Base-by-base conservation (phyloP, 2,113 vertebrate species). In the Proterorhinus semilunaris region DNA sequence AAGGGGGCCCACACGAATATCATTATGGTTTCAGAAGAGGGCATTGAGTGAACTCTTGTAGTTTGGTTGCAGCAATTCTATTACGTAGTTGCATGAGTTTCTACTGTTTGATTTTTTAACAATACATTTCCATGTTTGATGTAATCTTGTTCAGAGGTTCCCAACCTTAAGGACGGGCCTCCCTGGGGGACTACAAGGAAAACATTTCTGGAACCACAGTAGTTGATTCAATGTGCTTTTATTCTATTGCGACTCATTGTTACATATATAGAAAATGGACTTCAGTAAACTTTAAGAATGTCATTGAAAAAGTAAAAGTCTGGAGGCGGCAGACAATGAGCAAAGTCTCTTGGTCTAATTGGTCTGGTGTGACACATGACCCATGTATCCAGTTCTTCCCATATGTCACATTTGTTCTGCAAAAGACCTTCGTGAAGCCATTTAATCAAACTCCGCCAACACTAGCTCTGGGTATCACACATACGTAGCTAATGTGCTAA, bases 401-500 rank as follows among this genome's bases (percentile, higher is more conserved):
- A 42, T 58, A 58, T 58, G 55, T 58, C 55, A 58, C 15, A 42
- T 10, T 59, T n/a, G 66, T 53, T 59, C 43, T 10, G 55, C 42
- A 27, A 58, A 58, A 58, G 21, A 58, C 2, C 8, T 46, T 51
- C 68, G 43, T 69, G 42, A 50, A 42, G 45, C 45, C 74, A 54
- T 82, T 83, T 53, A 72, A 65, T 69, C 68, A 69, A 62, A 73
- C 63, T 65, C 64, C 68, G 69, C 66, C 74, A 71, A 66, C 84
- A 86, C 87, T 77, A 76, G 71, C 83, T 77, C 68, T 58, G 86
- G 86, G 85, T 78, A 80, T 81, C 72, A 50, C 87, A 87, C 76
- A 64, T 82, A 87, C 76, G 62, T 82, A 71, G 65, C 85, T 86
- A 83, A 89, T 75, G 72, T 76, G 75, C 85, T 88, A 87, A 88